Conservation (phyloP, 2,888 invertebrate genomes). For the Globia sparganii region DNA sequence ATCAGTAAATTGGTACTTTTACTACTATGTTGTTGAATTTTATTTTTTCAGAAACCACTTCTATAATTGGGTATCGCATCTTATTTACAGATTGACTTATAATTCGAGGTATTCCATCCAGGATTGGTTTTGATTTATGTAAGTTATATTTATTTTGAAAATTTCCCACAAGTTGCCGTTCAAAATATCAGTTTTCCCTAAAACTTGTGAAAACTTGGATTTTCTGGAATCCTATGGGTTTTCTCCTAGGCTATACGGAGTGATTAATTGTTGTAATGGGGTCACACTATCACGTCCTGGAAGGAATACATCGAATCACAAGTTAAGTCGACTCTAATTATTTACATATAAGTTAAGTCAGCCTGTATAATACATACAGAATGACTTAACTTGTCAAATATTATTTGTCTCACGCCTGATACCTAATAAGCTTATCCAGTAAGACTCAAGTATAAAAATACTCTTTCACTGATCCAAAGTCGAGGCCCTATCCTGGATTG, state of each 20-base stretch:
- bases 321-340: background rate
- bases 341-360: background rate
- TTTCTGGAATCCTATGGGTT: background rate
- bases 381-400: background rate
- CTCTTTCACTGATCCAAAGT: background rate
- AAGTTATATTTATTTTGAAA: background rate
- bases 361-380: background rate
- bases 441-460: background rate
- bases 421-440: background rate
- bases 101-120: background rate
- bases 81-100: background rate
- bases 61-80: background rate
- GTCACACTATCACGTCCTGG: background rate
- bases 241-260: background rate
- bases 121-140: background rate
- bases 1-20: conserved; percentile 48
- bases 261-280: background rate
- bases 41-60: background rate
- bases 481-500: background rate
- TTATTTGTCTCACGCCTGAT: background rate
- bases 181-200: background rate
- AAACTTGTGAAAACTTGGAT: background rate
- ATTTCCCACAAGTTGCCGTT: no score
- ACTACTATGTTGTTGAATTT: conserved; percentile 13
- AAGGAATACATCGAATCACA: background rate